Conservation (phyloP, 2,113 vertebrate genomes). For the Tinamus guttatus region DNA sequence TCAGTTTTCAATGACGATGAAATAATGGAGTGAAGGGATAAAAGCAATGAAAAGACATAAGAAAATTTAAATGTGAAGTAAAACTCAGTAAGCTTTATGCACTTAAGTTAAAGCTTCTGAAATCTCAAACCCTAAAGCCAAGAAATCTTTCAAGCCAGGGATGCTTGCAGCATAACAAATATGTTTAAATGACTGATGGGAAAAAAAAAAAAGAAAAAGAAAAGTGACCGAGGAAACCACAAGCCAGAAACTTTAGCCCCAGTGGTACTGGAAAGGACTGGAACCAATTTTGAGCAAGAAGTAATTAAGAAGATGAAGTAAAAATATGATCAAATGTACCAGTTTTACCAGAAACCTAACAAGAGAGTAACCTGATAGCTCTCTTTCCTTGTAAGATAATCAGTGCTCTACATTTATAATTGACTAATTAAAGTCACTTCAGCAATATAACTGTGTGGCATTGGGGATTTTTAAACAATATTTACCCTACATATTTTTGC, state of each 20-base stretch:
- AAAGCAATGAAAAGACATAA: background rate
- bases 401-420: background rate
- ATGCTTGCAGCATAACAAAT: background rate
- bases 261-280: background rate
- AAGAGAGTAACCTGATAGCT: background rate
- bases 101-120: background rate
- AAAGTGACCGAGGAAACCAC: background rate
- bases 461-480: background rate
- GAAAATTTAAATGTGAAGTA: background rate
- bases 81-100: background rate
- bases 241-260: background rate
- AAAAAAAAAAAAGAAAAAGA: background rate
- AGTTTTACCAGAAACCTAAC: background rate
- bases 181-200: background rate
- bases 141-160: background rate
- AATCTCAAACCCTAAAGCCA: background rate
- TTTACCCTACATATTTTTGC: background rate
- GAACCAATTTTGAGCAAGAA: background rate
- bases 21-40: background rate
- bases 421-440: background rate
- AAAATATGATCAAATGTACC: background rate
- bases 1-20: background rate
- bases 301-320: background rate
- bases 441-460: background rate
- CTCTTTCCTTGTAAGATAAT: background rate